Evolutionary conservation across 2,113 vertebrate species (phyloP).

Genomic region (Corythaixoides concolor): DNA sequence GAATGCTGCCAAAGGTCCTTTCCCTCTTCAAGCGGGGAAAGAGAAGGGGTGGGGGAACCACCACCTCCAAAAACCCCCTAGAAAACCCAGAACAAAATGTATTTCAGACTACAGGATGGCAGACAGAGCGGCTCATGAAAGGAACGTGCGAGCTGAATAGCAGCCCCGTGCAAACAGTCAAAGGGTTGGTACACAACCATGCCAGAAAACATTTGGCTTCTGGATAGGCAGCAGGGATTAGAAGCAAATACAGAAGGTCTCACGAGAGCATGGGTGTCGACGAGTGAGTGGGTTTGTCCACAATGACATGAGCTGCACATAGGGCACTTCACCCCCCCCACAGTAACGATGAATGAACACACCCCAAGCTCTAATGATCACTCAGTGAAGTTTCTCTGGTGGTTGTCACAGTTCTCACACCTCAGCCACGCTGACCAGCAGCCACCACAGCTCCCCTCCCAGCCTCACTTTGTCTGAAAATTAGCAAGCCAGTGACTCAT

Average conservation of each 20-base stretch:
- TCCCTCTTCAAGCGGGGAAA: neutral
- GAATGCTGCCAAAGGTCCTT: neutral
- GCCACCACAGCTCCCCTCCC: neutral
- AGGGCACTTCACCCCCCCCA: neutral
- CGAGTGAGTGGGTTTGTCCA: rapidly evolving
- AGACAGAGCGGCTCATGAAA: neutral
- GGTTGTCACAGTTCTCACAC: rapidly evolving
- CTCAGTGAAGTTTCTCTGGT: neutral
- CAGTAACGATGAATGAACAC: rapidly evolving
- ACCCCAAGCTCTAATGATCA: rapidly evolving
- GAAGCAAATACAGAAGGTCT: neutral
- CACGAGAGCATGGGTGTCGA: neutral
- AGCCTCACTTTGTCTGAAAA: neutral
- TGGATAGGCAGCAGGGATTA: neutral
- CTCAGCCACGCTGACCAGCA: neutral
- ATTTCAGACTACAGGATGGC: neutral
- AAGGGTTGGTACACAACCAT: neutral
- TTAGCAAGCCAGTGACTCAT: neutral
- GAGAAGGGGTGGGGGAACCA: neutral
- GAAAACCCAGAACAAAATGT: neutral
- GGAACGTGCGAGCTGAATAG: neutral
- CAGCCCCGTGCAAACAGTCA: neutral
- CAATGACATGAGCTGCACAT: rapidly evolving
- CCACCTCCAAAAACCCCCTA: neutral
- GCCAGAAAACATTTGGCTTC: neutral